Conservation (phyloP, 2,888 invertebrate species). For the Ctena decussata region DNA sequence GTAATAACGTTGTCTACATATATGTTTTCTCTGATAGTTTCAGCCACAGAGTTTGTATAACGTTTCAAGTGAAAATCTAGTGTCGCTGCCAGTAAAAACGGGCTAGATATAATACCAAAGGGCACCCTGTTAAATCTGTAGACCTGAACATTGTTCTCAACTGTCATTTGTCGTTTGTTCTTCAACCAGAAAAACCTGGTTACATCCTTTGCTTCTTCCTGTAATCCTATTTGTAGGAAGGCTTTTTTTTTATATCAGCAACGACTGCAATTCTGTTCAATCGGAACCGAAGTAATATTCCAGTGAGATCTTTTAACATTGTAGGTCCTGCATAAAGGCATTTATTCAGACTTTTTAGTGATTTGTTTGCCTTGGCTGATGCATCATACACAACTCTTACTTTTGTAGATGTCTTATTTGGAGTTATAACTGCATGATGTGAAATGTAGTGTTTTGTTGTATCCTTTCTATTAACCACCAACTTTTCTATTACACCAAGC, state of each 20-base stretch:
- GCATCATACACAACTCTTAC: slow-evolving; percentile 15
- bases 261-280: slow-evolving; percentile 20
- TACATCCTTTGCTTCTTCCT: slow-evolving; percentile 17
- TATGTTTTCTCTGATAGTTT: background rate
- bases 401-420: slow-evolving; percentile 9
- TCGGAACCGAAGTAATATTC: slow-evolving; percentile 34
- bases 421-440: background rate
- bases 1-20: slow-evolving; percentile 25
- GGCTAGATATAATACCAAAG: too few relatives aligned
- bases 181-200: slow-evolving; percentile 28
- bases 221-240: slow-evolving; percentile 28
- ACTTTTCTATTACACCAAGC: slow-evolving; percentile 22
- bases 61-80: slow-evolving; percentile 1
- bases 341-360: slow-evolving; percentile 25
- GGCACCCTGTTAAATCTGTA: slow-evolving; percentile 16
- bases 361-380: slow-evolving; percentile 5
- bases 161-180: background rate
- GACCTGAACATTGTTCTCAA: slow-evolving; percentile 10
- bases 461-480: background rate
- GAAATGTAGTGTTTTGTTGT: slow-evolving; percentile 8
- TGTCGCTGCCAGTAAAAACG: too few relatives aligned
- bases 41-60: background rate
- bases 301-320: slow-evolving; percentile 30
- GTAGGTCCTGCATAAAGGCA: too few relatives aligned
- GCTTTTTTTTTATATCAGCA: slow-evolving; percentile 36